Evolutionary conservation across 2,797 vertebrate species (phyloP).

Genomic region (Vipera ursinii): DNA sequence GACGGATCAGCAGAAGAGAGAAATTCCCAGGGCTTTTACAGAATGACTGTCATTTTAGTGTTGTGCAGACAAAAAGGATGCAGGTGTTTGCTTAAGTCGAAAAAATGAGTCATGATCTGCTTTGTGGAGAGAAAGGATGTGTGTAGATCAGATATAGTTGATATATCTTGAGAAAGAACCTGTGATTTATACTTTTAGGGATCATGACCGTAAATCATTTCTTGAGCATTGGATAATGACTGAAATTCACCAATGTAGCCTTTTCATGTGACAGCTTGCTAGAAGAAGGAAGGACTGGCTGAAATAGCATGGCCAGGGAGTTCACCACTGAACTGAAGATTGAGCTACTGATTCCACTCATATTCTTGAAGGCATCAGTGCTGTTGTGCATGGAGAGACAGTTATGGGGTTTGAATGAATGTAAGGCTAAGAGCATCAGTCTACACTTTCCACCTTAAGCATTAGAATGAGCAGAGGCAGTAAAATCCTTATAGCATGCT

Average conservation of each 20-base stretch:
- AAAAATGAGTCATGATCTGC: accelerated
- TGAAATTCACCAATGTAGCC: neutral
- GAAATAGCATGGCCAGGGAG: neutral
- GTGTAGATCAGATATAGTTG: neutral
- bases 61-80: conserved; percentile 32
- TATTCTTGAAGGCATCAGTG: neutral
- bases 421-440: neutral
- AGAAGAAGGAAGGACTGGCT: neutral
- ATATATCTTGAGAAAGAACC: neutral
- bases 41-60: conserved; percentile 28
- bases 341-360: neutral
- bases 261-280: neutral
- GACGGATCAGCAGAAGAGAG: conserved; percentile 48
- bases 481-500: neutral
- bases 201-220: neutral
- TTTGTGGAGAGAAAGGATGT: neutral
- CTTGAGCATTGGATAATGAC: neutral
- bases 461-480: neutral
- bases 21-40: conserved; percentile 39
- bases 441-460: neutral
- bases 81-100: neutral
- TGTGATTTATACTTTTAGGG: neutral
- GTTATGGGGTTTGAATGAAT: neutral
- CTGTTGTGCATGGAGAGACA: neutral
- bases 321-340: neutral